phyloP scores from a whole-genome alignment of 2,797 vertebrate species.

The Scarus forsteni region DNA sequence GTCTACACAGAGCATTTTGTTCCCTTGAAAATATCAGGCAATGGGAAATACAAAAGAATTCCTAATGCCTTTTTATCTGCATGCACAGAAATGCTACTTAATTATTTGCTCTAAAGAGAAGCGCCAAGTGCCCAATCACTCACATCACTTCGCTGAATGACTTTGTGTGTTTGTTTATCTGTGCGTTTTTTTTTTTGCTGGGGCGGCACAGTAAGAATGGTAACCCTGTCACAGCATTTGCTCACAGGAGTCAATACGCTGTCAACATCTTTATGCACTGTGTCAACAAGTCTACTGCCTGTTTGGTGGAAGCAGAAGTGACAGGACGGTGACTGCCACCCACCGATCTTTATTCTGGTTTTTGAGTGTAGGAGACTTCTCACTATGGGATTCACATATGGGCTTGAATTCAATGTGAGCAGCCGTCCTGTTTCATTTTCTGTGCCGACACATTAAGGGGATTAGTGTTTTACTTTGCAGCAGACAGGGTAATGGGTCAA shows the following conservation, averaged over 20 bases:
- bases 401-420: slow-evolving; percentile 33
- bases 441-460: slow-evolving; percentile 39
- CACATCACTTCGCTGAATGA: slow-evolving; percentile 51
- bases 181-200: slow-evolving; percentile 42
- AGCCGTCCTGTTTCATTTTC: slow-evolving; percentile 32
- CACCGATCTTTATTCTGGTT: slow-evolving; percentile 40
- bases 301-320: slow-evolving; percentile 59
- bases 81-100: slow-evolving; percentile 54
- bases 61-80: slow-evolving; percentile 54
- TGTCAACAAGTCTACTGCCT: slow-evolving; percentile 65
- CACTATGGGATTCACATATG: slow-evolving; percentile 16
- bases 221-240: slow-evolving; percentile 54
- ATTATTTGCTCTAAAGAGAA: slow-evolving; percentile 71
- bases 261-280: slow-evolving; percentile 66
- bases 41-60: slow-evolving; percentile 58
- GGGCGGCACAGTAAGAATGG: slow-evolving; percentile 39
- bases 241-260: slow-evolving; percentile 69
- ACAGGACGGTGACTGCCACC: slow-evolving; percentile 59
- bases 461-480: slow-evolving; percentile 37
- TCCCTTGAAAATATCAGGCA: slow-evolving; percentile 69
- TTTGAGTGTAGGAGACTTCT: slow-evolving; percentile 33
- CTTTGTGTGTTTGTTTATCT: slow-evolving; percentile 42
- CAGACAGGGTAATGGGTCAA: slow-evolving; percentile 30
- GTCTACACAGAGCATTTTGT: slow-evolving; percentile 71
- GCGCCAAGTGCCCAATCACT: slow-evolving; percentile 53